Conservation (phyloP, 2,888 invertebrate species). For the Orgyia antiqua region DNA sequence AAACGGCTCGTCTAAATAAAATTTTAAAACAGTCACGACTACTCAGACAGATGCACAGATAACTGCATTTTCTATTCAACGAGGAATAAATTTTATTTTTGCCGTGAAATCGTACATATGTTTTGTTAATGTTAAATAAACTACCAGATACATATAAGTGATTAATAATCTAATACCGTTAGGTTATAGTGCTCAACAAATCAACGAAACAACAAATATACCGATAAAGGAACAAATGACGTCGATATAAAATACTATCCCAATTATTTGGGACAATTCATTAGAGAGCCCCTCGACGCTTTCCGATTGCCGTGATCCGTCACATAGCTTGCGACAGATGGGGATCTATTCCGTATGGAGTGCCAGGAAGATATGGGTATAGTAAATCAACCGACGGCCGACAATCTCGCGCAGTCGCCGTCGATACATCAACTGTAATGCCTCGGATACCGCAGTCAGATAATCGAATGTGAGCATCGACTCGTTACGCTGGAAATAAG, state of each 20-base stretch:
- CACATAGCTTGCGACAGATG: slow-evolving; percentile 65
- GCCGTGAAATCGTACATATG: slow-evolving; percentile 14
- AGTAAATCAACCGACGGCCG: slow-evolving; percentile 72
- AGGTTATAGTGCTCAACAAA: slow-evolving; percentile 69
- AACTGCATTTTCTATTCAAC: slow-evolving; percentile 21
- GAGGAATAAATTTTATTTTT: slow-evolving; percentile 17
- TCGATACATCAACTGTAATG: slow-evolving; percentile 77
- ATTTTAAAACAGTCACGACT: slow-evolving; percentile 21
- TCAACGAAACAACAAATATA: slow-evolving; percentile 69
- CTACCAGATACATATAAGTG: slow-evolving; percentile 26
- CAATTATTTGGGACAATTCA: slow-evolving; percentile 78
- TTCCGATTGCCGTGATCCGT: slow-evolving; percentile 68
- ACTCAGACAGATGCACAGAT: slow-evolving; percentile 24
- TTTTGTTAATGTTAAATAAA: slow-evolving; percentile 25
- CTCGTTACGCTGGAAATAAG: slow-evolving; percentile 76
- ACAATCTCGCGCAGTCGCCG: slow-evolving; percentile 73
- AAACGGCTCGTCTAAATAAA: slow-evolving; percentile 30
- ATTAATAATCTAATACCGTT: slow-evolving; percentile 47
- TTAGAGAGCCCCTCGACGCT: slow-evolving; percentile 68
- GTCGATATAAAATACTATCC: slow-evolving; percentile 74
- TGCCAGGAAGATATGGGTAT: slow-evolving; percentile 72
- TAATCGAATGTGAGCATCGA: slow-evolving; percentile 78
- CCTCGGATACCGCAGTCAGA: slow-evolving; percentile 75
- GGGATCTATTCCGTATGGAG: slow-evolving; percentile 68
- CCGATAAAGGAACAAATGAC: slow-evolving; percentile 71